Conservation (phyloP, 2,113 vertebrate genomes). For the Antennarius striatus region DNA sequence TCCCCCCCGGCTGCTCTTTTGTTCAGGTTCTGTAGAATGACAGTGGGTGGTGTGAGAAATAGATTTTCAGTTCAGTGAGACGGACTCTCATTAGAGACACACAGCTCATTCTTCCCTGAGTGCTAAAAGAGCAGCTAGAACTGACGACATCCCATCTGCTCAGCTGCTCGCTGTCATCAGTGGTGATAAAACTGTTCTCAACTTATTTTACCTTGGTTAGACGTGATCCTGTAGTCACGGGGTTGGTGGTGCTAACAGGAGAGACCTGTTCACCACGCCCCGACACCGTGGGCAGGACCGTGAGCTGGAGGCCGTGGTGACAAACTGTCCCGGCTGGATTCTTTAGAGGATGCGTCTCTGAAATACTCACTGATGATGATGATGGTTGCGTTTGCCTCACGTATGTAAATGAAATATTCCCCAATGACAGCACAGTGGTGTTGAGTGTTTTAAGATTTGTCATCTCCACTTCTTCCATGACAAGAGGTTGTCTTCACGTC, state of each 20-base stretch:
- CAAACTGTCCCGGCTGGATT: conserved; percentile 59
- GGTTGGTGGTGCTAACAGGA: neutral
- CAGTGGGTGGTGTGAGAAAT: conserved; percentile 3
- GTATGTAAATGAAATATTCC: too few species aligned
- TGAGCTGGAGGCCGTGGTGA: neutral
- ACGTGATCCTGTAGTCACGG: neutral
- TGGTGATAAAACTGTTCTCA: neutral
- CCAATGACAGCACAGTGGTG: too few species aligned
- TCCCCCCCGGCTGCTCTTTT: conserved; percentile 25
- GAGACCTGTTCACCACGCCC: conserved; percentile 34
- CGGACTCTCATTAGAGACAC: conserved; percentile 65
- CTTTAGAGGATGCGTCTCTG: neutral
- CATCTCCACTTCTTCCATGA: too few species aligned
- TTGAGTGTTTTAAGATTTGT: too few species aligned
- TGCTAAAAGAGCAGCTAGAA: conserved; percentile 20
- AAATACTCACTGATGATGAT: neutral
- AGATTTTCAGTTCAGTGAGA: conserved; percentile 13
- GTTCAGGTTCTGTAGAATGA: conserved; percentile 17
- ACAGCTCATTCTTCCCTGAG: conserved; percentile 43
- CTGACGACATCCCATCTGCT: conserved; percentile 6
- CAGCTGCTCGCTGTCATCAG: neutral
- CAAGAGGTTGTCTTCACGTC: too few species aligned
- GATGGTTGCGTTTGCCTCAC: too few species aligned
- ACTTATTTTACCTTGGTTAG: neutral
- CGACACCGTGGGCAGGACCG: conserved; percentile 1